phyloP scores from a whole-genome alignment of 2,888 invertebrate genomes.

The Neocrepidodera transversa region DNA sequence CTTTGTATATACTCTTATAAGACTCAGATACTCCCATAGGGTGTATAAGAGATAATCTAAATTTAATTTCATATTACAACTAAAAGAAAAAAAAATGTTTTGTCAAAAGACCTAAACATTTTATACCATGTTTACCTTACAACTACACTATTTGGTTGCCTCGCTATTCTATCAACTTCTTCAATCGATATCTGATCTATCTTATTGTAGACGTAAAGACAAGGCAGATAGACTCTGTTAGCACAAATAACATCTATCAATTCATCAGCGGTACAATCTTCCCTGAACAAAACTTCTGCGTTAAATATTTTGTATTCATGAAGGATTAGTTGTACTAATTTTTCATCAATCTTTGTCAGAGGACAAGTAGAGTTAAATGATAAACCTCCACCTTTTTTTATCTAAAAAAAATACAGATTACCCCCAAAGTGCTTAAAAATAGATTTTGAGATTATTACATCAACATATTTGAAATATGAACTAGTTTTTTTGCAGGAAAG shows the following conservation, averaged over 20 bases:
- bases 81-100: constrained; percentile 63
- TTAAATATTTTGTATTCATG: constrained; percentile 99
- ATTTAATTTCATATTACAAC: constrained; percentile 99
- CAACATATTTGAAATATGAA: too few relatives aligned
- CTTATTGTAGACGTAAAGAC: constrained; percentile 99
- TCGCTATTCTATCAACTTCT: constrained; percentile 94
- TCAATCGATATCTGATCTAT: constrained; percentile 99
- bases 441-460: too few relatives aligned
- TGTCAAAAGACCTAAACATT: too few relatives aligned
- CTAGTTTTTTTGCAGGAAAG: too few relatives aligned
- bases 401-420: constrained; percentile 65
- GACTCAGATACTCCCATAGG: constrained; percentile 91
- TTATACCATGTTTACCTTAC: constrained; percentile 73
- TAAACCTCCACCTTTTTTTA: constrained; percentile 94
- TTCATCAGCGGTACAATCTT: constrained; percentile 95
- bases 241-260: constrained; percentile 98
- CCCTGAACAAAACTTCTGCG: constrained; percentile 94
- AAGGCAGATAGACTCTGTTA: constrained; percentile 94
- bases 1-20: constrained; percentile 98
- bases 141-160: constrained; percentile 86
- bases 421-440: too few relatives aligned
- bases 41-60: constrained; percentile 91
- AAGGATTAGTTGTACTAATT: constrained; percentile 96
- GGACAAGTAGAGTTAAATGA: constrained; percentile 97
- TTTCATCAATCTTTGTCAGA: constrained; percentile 92